Conservation (phyloP, 2,113 vertebrate genomes). For the Peromyscus leucopus region DNA sequence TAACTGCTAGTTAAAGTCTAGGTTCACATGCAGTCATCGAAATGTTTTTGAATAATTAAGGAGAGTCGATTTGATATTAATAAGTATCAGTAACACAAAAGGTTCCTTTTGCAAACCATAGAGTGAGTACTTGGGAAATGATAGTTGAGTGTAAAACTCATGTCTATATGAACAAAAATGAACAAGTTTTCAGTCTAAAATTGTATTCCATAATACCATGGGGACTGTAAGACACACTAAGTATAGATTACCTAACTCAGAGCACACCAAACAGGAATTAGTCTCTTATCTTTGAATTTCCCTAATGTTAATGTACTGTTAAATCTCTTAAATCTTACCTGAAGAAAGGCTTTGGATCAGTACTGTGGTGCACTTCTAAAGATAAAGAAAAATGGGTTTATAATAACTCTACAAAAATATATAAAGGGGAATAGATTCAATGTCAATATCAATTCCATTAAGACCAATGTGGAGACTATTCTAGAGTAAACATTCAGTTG, state of each 20-base stretch:
- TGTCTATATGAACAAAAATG: background rate
- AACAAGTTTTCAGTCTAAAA: background rate
- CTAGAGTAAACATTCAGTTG: background rate
- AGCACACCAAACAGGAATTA: background rate
- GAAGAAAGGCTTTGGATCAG: background rate
- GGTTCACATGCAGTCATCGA: background rate
- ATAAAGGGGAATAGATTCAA: background rate
- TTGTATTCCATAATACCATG: too few species aligned
- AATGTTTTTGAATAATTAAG: too few species aligned
- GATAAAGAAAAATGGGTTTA: background rate
- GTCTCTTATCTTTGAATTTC: background rate
- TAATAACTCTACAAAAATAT: background rate
- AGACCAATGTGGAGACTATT: background rate
- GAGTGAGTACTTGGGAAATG: background rate
- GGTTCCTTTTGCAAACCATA: background rate
- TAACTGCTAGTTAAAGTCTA: background rate
- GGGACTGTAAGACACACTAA: background rate
- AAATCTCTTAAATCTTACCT: background rate
- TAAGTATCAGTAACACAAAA: background rate
- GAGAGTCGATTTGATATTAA: background rate
- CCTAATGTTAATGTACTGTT: background rate
- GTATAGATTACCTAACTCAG: background rate
- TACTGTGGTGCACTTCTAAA: background rate
- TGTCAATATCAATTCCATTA: background rate
- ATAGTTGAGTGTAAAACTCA: background rate